Evolutionary conservation across 35 echinoderm and acorn worm genomes (phyloP).

Genomic region (Chiridota heheva): DNA sequence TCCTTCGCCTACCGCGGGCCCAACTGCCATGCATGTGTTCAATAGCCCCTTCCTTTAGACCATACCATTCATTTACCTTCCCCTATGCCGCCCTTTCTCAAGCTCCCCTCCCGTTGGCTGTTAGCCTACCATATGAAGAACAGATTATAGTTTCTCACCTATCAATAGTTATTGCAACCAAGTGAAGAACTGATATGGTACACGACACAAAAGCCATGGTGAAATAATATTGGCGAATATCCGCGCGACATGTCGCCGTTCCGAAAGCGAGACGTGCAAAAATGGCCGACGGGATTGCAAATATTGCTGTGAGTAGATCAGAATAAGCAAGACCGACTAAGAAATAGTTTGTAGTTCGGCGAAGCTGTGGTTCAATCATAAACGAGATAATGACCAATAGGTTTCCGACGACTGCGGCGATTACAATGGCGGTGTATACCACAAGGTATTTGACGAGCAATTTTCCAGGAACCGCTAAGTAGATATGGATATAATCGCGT

Average conservation of each 20-base stretch:
- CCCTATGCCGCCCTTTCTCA: no score
- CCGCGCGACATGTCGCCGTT: slow-evolving; percentile 9
- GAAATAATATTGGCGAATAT: slow-evolving; percentile 37
- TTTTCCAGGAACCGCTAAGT: slow-evolving; percentile 7
- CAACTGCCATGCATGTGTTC: no score
- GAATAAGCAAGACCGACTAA: slow-evolving; percentile 34
- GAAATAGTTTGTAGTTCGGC: slow-evolving; percentile 31
- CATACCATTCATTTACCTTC: no score
- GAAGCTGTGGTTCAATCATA: slow-evolving; percentile 24
- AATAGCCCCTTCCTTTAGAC: no score
- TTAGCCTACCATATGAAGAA: no score
- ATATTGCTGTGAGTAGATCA: slow-evolving; percentile 9
- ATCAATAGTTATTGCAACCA: slow-evolving; percentile 34
- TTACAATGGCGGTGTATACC: slow-evolving; percentile 20
- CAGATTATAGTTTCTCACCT: no score
- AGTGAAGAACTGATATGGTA: slow-evolving; percentile 33
- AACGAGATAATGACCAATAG: slow-evolving; percentile 20
- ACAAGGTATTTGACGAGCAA: slow-evolving; percentile 27
- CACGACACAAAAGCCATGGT: slow-evolving; percentile 40
- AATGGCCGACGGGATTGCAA: slow-evolving; percentile 4
- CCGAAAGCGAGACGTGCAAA: slow-evolving; percentile 33
- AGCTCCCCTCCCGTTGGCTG: no score
- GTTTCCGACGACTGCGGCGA: slow-evolving; percentile 16
- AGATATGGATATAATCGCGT: not conserved
- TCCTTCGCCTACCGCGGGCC: no score